Evolutionary conservation across 1,140 invertebrate genomes (phyloP).

Genomic region (Druon quercuslanigerum): DNA sequence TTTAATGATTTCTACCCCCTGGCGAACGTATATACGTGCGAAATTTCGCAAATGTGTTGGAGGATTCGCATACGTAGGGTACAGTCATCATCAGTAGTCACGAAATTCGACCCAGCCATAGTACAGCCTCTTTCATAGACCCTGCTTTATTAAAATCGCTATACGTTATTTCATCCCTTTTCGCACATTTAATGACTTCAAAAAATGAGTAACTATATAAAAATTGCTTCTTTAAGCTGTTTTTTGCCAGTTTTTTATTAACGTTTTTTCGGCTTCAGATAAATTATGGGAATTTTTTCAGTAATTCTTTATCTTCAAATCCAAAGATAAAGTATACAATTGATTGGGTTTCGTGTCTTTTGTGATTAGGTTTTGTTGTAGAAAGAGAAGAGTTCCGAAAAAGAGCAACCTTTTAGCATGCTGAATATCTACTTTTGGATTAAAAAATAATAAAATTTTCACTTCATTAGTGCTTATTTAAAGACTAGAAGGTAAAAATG

Average conservation of each 20-base stretch:
- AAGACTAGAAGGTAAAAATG: too few relatives aligned
- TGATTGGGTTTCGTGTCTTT: too few relatives aligned
- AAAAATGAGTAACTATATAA: neutral
- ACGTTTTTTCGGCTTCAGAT: too few relatives aligned
- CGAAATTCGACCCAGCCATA: conserved; percentile 55
- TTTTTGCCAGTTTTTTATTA: neutral
- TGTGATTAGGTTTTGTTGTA: too few relatives aligned
- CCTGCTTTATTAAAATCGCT: neutral
- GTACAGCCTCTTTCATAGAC: conserved; percentile 64
- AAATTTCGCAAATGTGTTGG: conserved; percentile 54
- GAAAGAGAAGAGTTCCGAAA: too few relatives aligned
- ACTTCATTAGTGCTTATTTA: too few relatives aligned
- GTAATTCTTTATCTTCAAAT: too few relatives aligned
- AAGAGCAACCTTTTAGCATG: too few relatives aligned
- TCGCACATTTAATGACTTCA: neutral
- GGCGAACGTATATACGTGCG: conserved; percentile 63
- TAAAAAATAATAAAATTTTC: too few relatives aligned
- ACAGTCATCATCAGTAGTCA: conserved; percentile 74
- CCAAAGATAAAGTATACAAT: too few relatives aligned
- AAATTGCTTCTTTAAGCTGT: neutral
- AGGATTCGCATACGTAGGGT: conserved; percentile 52
- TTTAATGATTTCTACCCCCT: conserved; percentile 77
- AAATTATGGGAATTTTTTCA: too few relatives aligned
- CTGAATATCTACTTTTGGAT: too few relatives aligned
- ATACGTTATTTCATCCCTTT: neutral